phyloP scores from a whole-genome alignment of 2,888 invertebrate genomes.

The Pristionchus fissidentatus region DNA sequence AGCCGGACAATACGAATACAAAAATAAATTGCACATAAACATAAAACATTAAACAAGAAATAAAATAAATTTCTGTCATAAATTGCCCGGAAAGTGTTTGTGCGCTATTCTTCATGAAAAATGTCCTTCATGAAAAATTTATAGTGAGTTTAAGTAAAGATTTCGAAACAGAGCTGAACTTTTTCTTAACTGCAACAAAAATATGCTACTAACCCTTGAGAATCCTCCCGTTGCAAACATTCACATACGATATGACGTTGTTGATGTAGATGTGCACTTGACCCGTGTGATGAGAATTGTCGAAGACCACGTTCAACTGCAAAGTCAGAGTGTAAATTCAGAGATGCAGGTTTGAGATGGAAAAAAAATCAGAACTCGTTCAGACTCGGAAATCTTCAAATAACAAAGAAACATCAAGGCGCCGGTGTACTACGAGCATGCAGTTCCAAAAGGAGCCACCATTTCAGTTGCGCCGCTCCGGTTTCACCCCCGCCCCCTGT shows the following conservation, averaged over 20 bases:
- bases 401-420: too few species aligned
- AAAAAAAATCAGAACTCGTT: background rate
- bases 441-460: too few species aligned
- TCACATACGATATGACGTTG: constrained; percentile 73
- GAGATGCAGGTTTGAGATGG: background rate
- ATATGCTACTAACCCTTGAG: constrained; percentile 62
- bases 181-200: background rate
- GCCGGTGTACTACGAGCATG: too few species aligned
- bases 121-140: too few species aligned
- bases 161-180: background rate
- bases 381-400: too few species aligned
- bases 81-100: too few species aligned
- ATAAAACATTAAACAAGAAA: background rate
- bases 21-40: background rate
- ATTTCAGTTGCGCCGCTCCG: too few species aligned
- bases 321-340: background rate
- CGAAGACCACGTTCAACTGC: constrained; percentile 68
- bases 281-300: constrained; percentile 74
- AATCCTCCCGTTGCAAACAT: constrained; percentile 73
- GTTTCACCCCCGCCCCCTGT: too few species aligned
- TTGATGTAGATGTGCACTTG: constrained; percentile 70
- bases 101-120: too few species aligned
- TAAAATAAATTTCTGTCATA: background rate
- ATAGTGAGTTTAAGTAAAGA: too few species aligned
- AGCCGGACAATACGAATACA: too few species aligned